phyloP scores from a whole-genome alignment of 2,113 vertebrate genomes.

The Xiphophorus hellerii region DNA sequence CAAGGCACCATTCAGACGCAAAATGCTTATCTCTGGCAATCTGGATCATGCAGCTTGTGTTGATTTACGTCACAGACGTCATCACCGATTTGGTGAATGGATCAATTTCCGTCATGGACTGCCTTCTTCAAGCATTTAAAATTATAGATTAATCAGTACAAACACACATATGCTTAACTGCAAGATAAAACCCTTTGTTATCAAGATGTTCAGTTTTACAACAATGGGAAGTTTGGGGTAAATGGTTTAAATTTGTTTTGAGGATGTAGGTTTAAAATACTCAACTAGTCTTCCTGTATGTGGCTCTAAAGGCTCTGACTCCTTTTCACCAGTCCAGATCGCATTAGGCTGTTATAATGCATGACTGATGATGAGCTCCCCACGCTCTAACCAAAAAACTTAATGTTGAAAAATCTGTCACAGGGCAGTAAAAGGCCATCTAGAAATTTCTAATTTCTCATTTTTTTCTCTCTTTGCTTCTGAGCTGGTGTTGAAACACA shows the following conservation, averaged over 20 bases:
- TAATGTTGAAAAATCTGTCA: constrained; percentile 28
- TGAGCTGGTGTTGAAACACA: constrained; percentile 32
- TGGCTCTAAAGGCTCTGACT: constrained; percentile 31
- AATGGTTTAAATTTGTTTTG: constrained; percentile 48
- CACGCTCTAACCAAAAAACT: constrained; percentile 17
- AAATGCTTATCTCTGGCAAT: constrained; percentile 71
- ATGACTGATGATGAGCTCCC: constrained; percentile 33
- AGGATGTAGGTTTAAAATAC: constrained; percentile 15
- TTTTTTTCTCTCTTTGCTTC: constrained; percentile 55
- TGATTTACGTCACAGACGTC: constrained; percentile 14
- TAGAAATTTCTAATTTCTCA: constrained; percentile 44
- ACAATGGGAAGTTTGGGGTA: constrained; percentile 16
- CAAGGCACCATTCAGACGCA: constrained; percentile 60
- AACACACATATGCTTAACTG: neutral
- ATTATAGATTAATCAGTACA: constrained; percentile 17
- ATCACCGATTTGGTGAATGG: constrained; percentile 25
- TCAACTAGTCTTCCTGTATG: constrained; percentile 7
- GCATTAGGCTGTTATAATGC: constrained; percentile 51
- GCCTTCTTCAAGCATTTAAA: constrained; percentile 3
- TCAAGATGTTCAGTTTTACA: neutral
- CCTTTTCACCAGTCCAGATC: constrained; percentile 52
- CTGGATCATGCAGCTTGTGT: constrained; percentile 41
- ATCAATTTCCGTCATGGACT: constrained; percentile 20
- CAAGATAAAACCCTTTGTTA: neutral
- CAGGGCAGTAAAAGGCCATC: constrained; percentile 19